phyloP scores from a whole-genome alignment of 2,888 invertebrate genomes.

The Ceraclea dissimilis region DNA sequence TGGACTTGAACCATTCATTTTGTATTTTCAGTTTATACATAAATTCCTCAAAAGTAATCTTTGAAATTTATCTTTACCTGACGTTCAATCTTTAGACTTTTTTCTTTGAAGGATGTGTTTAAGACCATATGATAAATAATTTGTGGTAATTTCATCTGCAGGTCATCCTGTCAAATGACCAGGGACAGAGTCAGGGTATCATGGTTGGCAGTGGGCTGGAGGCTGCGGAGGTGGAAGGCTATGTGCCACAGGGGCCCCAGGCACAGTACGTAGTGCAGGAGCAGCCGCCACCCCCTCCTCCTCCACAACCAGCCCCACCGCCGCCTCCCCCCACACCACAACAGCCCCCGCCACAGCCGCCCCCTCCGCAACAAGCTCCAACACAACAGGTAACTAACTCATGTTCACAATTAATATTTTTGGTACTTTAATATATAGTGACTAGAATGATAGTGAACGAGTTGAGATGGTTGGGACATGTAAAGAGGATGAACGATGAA shows the following conservation, averaged over 20 bases:
- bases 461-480: no score
- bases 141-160: no score
- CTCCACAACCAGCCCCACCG: constrained; percentile 33
- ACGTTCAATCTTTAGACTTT: no score
- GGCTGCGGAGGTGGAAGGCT: constrained; percentile 35
- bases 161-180: constrained; percentile 50
- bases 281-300: constrained; percentile 37
- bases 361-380: constrained; percentile 19
- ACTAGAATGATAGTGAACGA: no score
- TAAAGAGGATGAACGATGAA: no score
- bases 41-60: no score
- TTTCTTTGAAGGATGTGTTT: no score
- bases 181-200: constrained; percentile 48
- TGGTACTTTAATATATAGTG: no score
- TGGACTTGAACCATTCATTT: no score
- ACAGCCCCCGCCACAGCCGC: constrained; percentile 31
- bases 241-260: constrained; percentile 38
- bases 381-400: constrained; percentile 4
- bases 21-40: no score
- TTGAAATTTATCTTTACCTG: no score
- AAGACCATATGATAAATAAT: no score
- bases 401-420: not conserved
- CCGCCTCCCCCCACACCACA: constrained; percentile 31
- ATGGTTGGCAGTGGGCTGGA: constrained; percentile 38
- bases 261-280: constrained; percentile 45